phyloP scores from a whole-genome alignment of 2,113 vertebrate genomes.

The Tinamus guttatus region DNA sequence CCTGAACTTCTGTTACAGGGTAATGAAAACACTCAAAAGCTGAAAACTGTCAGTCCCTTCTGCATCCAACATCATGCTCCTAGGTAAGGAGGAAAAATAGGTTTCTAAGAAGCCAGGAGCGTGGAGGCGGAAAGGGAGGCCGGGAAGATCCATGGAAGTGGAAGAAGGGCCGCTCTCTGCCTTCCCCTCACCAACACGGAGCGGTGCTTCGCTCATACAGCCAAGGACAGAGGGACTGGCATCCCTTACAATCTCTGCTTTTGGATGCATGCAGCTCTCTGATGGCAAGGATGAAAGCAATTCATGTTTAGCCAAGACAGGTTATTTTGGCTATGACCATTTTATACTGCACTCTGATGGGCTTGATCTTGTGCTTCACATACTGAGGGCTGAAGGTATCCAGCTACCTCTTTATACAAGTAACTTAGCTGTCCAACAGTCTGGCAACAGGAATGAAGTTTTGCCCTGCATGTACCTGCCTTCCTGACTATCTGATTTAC shows the following conservation, averaged over 20 bases:
- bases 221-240: neutral
- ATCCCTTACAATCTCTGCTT: neutral
- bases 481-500: neutral
- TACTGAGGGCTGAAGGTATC: neutral
- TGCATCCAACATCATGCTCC: neutral
- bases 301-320: neutral
- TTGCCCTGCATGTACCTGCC: neutral
- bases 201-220: neutral
- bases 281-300: neutral
- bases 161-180: too few species aligned
- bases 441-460: neutral
- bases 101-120: rapidly evolving
- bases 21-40: rapidly evolving
- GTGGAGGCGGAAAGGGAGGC: rapidly evolving
- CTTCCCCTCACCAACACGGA: neutral
- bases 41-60: neutral
- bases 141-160: neutral
- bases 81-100: neutral
- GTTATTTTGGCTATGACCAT: neutral
- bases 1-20: neutral
- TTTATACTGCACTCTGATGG: neutral
- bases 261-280: neutral
- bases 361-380: neutral
- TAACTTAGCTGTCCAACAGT: neutral
- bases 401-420: neutral